phyloP scores from a whole-genome alignment of 1,140 invertebrate species.

The Lepidotrigona ventralis region DNA sequence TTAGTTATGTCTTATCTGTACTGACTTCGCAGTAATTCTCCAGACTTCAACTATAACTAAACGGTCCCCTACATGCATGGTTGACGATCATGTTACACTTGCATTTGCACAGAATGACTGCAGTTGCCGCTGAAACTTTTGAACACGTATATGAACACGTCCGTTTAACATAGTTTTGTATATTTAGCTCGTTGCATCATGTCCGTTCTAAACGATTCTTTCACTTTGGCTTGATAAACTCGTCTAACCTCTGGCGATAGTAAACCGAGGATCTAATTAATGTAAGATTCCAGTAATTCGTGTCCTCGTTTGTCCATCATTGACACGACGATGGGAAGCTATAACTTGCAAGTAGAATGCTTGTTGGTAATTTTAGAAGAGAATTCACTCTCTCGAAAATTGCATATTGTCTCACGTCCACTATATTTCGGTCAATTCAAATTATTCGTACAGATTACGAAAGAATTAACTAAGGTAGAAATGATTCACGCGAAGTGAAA shows the following conservation, averaged over 20 bases:
- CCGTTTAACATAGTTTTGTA: not conserved
- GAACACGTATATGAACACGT: too few relatives aligned
- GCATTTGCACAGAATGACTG: not conserved
- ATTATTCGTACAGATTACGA: too few relatives aligned
- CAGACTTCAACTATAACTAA: slow-evolving; percentile 17
- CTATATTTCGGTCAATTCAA: too few relatives aligned
- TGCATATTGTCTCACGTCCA: not conserved
- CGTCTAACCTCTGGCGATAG: not conserved
- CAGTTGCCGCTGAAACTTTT: not conserved
- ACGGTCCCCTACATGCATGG: not conserved
- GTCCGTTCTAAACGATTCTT: not conserved
- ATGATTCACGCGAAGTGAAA: too few relatives aligned
- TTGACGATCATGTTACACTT: not conserved
- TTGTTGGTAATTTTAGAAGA: slow-evolving; percentile 34
- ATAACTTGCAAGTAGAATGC: not conserved
- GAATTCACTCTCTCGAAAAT: not conserved
- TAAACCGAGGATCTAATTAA: not conserved
- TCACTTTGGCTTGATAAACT: not conserved
- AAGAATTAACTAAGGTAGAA: too few relatives aligned
- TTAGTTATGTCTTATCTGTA: slow-evolving; percentile 38
- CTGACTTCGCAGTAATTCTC: slow-evolving; percentile 37
- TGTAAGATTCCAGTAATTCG: not conserved
- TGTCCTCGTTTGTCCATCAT: not conserved
- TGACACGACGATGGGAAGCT: not conserved
- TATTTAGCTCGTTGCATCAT: not conserved